Evolutionary conservation across 2,113 vertebrate species (phyloP).

Genomic region (Tupaia tana): DNA sequence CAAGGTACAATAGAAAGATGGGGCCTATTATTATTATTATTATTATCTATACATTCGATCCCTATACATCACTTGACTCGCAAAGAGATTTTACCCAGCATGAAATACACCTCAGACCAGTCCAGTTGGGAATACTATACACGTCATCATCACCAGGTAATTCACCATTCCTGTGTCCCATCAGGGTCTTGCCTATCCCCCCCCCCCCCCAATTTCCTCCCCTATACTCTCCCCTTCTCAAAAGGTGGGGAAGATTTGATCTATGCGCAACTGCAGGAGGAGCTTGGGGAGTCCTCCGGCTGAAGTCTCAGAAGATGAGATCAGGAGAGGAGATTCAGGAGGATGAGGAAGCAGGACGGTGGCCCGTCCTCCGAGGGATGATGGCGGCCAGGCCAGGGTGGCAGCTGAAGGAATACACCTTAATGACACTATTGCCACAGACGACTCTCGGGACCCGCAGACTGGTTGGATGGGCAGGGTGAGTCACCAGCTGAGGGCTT

Average conservation of each 20-base stretch:
- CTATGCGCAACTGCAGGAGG: rapidly evolving
- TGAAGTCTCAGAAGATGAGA: not conserved
- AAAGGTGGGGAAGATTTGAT: not conserved
- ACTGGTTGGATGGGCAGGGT: not conserved
- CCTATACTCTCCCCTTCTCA: too few relatives aligned
- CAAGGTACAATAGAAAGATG: not conserved
- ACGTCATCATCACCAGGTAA: too few relatives aligned
- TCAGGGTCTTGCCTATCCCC: too few relatives aligned
- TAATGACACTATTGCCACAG: not conserved
- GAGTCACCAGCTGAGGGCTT: not conserved
- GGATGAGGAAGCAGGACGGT: rapidly evolving
- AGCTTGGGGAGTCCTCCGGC: not conserved
- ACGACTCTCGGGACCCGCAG: not conserved
- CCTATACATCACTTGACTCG: too few relatives aligned
- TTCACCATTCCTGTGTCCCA: too few relatives aligned
- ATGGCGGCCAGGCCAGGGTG: not conserved
- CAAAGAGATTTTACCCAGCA: too few relatives aligned
- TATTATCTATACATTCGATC: too few relatives aligned
- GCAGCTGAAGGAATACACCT: not conserved
- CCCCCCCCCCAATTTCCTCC: too few relatives aligned
- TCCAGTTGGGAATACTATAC: too few relatives aligned
- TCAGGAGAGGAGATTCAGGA: too few relatives aligned
- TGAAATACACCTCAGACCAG: too few relatives aligned
- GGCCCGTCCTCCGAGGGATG: not conserved
- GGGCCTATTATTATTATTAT: too few relatives aligned